Base-by-base conservation (phyloP, 2,113 vertebrate genomes). In the Macquaria australasica region DNA sequence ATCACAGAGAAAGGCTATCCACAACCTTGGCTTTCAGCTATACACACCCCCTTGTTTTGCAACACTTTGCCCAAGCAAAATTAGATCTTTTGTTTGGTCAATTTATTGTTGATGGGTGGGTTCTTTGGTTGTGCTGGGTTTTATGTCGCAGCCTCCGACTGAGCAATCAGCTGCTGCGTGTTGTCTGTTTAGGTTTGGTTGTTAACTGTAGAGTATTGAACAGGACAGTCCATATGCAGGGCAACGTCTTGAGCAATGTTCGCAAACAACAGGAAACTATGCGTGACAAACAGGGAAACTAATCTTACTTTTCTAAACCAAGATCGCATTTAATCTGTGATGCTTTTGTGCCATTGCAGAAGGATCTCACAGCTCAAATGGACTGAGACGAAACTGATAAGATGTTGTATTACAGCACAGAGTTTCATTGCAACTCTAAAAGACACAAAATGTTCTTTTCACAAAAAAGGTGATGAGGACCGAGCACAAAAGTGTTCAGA, bases 71-170 rank as follows among this genome's bases (percentile, higher is more conserved):
- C 85, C 89, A 86, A 93, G 86, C 86, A 91, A 90, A 89, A 94
- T 69, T 1, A 82, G 34, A 88, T 81, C 37, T 83, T 89, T 91
- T 86, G 90, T 93, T 94, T 94, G 91, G 95, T 94, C 88, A 91
- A 85, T 89, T 91, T 84, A 79, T 87, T 82, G 74, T 89, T 84
- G 80, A 93, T 87, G 86, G 86, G 89, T 82, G 90, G 84, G 73
- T 91, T 96, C 94, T 96, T 96, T 96, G 95, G 96, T 95, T 94
- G 90, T 89, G 84, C 84, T 88, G 89, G 89, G 83, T 89, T 85
- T 77, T 71, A 70, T 45, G 81, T 77, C 51, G 68, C 74, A 85
- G 84, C 79, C 80, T 81, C 68, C 5, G 31, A 91, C 72, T 89
- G 71, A 91, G 72, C 64, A 72, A 53, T 85, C 76, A 83, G 73